Conservation (phyloP, 1,140 invertebrate species). For the Babylonia areolata region DNA sequence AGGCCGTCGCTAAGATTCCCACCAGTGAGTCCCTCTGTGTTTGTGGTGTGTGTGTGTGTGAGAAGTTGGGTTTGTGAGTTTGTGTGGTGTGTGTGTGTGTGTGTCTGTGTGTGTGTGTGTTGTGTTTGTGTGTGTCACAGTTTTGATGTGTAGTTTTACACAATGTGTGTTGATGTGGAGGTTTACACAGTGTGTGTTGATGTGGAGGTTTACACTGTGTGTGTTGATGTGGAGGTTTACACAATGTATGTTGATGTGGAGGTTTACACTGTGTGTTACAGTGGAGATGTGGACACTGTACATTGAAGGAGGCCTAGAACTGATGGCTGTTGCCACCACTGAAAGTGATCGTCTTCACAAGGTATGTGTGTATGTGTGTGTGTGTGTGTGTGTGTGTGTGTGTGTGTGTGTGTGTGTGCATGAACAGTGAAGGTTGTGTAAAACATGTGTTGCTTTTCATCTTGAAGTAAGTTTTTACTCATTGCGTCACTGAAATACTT, state of each 20-base stretch:
- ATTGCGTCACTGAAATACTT: no score
- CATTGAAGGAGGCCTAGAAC: not conserved
- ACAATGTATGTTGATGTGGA: no score
- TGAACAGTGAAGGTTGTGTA: no score
- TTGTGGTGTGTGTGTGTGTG: not conserved
- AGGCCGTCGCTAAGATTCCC: conserved; percentile 1
- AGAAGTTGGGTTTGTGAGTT: no score
- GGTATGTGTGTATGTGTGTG: not conserved
- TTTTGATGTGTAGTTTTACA: not conserved
- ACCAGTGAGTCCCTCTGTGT: conserved; percentile 22
- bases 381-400: not conserved
- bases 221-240: not conserved
- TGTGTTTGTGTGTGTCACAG: not conserved
- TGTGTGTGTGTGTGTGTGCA: not conserved
- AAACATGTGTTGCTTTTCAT: no score
- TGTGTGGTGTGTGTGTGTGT: not conserved
- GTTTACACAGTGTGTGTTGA: not conserved
- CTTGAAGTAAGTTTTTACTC: no score
- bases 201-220: not conserved
- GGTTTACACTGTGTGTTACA: not conserved
- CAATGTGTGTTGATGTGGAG: not conserved
- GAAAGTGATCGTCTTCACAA: not conserved
- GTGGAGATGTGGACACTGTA: not conserved
- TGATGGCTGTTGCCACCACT: not conserved
- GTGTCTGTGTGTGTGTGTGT: not conserved